Evolutionary conservation across 2,888 invertebrate species (phyloP).

Genomic region (Xestia xanthographa): DNA sequence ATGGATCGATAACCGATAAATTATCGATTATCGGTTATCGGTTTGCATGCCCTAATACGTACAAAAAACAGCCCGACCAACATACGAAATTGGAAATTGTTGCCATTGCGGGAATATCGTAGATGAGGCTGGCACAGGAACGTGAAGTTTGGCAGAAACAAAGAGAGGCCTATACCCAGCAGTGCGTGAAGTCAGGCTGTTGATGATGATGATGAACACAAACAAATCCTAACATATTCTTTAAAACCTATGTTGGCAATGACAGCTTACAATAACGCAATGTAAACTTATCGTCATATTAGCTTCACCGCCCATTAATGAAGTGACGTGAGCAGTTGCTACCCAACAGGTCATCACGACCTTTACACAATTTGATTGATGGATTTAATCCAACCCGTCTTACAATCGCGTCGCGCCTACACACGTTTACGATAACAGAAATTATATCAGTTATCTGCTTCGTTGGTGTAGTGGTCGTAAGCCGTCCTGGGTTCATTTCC

Average conservation of each 20-base stretch:
- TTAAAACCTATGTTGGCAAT: conserved; percentile 1
- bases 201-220: no score
- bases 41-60: no score
- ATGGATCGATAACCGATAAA: no score
- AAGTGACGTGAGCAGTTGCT: background rate
- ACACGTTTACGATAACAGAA: conserved; percentile 35
- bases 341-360: conserved; percentile 1
- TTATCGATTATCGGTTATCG: no score
- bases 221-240: background rate
- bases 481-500: background rate
- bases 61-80: no score
- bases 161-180: no score
- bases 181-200: no score
- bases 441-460: background rate
- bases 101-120: no score
- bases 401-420: conserved; percentile 7
- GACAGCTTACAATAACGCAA: background rate
- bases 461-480: background rate
- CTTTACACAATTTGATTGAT: conserved; percentile 28
- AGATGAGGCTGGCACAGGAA: no score
- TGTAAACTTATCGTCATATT: background rate
- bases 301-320: background rate
- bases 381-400: conserved; percentile 8
- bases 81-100: no score
- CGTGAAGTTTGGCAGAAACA: no score